These are phyloP conservation scores for Phyllotreta cruciferae DNA, from an alignment of 2,888 invertebrate species.

Conservation along the genomic window DNA sequence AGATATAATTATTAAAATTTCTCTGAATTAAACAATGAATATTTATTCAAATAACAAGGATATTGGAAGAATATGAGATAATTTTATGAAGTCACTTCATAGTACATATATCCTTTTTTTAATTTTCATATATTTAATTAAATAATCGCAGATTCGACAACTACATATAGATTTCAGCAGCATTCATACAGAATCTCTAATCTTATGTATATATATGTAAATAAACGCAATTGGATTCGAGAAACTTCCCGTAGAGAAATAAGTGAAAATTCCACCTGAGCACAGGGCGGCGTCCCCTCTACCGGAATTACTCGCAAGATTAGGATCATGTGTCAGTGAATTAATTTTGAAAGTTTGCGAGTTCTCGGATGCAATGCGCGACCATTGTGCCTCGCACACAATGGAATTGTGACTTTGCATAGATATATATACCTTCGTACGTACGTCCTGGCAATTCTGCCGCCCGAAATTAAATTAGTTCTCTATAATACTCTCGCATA, in stretches of 20 bases:
- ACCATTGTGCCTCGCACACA: constrained; percentile 54
- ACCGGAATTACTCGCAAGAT: constrained; percentile 32
- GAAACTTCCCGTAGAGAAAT: constrained; percentile 19
- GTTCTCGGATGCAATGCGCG: constrained; percentile 53
- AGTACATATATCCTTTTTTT: too few relatives aligned
- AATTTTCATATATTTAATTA: not conserved
- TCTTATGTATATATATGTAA: constrained; percentile 24
- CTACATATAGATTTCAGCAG: too few relatives aligned
- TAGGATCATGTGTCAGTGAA: constrained; percentile 50
- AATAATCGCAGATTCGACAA: not conserved
- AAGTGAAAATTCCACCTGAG: constrained; percentile 31
- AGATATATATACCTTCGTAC: constrained; percentile 44
- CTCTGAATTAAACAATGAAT: too few relatives aligned
- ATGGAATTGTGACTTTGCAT: constrained; percentile 60
- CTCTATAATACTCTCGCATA: constrained; percentile 47
- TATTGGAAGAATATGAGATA: too few relatives aligned
- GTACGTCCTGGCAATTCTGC: constrained; percentile 51
- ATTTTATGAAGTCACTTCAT: too few relatives aligned
- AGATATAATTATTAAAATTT: too few relatives aligned
- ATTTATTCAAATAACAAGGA: too few relatives aligned
- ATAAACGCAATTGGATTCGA: constrained; percentile 22
- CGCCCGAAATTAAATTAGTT: constrained; percentile 55
- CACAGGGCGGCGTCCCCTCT: constrained; percentile 15
- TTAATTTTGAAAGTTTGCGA: constrained; percentile 56
- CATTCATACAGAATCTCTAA: not conserved